Percentiles rank a stretch among this genome's conserved stretches.
These are phyloP conservation scores for Silurus lanzhouensis DNA, from an alignment of 2,797 vertebrate species.

Conservation along the genomic window DNA sequence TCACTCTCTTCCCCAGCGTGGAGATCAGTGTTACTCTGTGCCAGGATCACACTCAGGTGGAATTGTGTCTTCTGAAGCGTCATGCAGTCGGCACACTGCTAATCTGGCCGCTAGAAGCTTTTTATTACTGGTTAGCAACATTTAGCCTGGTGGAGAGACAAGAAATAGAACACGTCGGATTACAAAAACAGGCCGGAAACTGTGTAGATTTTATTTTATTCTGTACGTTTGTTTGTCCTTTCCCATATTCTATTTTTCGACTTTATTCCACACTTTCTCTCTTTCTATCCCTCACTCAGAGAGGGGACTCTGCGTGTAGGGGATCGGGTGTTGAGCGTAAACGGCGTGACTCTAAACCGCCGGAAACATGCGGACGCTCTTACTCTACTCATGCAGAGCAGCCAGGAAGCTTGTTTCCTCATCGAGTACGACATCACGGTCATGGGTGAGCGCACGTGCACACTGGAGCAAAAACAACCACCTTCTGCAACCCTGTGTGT, in stretches of 20 bases:
- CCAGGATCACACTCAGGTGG: background rate
- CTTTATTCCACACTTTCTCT: background rate
- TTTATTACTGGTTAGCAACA: background rate
- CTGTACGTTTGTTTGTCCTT: background rate
- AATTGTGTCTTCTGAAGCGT: background rate
- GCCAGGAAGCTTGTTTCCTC: constrained; percentile 92
- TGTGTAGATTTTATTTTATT: background rate
- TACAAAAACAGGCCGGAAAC: background rate
- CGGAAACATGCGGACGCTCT: constrained; percentile 88
- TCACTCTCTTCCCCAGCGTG: background rate
- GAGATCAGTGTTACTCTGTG: background rate
- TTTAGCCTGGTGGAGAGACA: too few species aligned
- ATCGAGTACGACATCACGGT: constrained; percentile 94
- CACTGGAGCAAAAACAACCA: background rate
- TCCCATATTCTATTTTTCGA: background rate
- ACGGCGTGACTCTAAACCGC: constrained; percentile 88
- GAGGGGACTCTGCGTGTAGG: constrained; percentile 91
- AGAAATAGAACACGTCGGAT: too few species aligned
- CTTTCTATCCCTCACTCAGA: constrained; percentile 67
- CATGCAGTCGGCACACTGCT: background rate
- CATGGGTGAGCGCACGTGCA: constrained; percentile 81
- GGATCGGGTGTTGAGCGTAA: constrained; percentile 90
- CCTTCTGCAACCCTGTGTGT: background rate
- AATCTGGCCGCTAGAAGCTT: background rate
- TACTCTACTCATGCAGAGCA: constrained; percentile 87